These are phyloP conservation scores for Morone chrysops DNA, from an alignment of 2,113 vertebrate genomes.

Conservation along the genomic window DNA sequence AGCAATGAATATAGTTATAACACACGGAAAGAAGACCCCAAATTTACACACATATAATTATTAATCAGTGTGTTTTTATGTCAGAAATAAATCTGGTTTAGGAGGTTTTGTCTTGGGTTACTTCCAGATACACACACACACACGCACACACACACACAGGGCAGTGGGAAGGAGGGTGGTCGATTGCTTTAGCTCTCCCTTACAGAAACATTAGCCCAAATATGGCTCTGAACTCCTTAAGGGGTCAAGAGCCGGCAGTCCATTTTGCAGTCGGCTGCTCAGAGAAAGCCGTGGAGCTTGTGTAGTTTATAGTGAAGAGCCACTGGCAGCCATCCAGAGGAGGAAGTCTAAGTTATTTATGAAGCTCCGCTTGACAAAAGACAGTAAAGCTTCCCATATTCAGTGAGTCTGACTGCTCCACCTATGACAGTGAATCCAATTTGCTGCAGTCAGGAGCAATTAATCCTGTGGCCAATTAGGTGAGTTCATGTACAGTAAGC, in stretches of 20 bases:
- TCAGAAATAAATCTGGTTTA: not conserved
- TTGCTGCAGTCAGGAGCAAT: conserved; percentile 47
- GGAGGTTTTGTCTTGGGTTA: not conserved
- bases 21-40: not conserved
- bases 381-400: conserved; percentile 66
- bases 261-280: conserved; percentile 76
- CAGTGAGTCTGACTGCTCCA: conserved; percentile 26
- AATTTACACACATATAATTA: not conserved
- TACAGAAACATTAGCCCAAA: conserved; percentile 82
- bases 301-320: conserved; percentile 52
- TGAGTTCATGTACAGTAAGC: not conserved
- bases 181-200: conserved; percentile 76
- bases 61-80: not conserved
- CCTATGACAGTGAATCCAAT: conserved; percentile 38
- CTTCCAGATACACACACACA: not conserved
- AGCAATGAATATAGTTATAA: not conserved
- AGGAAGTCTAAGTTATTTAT: conserved; percentile 75
- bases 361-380: conserved; percentile 72
- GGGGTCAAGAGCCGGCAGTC: conserved; percentile 83
- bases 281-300: conserved; percentile 32
- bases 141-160: not conserved
- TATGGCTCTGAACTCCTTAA: conserved; percentile 77
- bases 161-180: conserved; percentile 83
- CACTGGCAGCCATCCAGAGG: conserved; percentile 67
- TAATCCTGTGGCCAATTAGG: conserved; percentile 14